Percentiles rank a stretch among this genome's conserved stretches.
These are phyloP conservation scores for Lasioglossum morio DNA, from an alignment of 2,888 invertebrate genomes.

Conservation along the genomic window DNA sequence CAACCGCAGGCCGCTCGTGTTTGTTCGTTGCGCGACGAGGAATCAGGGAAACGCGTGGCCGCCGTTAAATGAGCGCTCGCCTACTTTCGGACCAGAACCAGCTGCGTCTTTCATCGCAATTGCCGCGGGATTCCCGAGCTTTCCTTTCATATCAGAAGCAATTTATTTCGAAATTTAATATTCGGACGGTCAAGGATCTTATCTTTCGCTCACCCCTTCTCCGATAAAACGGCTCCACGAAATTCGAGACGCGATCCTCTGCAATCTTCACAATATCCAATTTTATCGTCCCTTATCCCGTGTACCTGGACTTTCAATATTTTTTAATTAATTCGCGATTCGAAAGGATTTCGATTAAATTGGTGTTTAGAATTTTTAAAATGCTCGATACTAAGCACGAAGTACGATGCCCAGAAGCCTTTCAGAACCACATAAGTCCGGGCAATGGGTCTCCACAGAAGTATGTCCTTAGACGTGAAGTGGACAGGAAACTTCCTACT, in stretches of 20 bases:
- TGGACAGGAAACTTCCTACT: slow-evolving; percentile 27
- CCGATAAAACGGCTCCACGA: background rate
- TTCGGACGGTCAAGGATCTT: background rate
- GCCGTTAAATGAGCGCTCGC: slow-evolving; percentile 5
- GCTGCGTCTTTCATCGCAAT: background rate
- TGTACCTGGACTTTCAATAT: background rate
- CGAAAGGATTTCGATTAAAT: no score
- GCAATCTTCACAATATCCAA: background rate
- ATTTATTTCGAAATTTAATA: slow-evolving; percentile 6
- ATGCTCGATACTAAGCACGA: no score
- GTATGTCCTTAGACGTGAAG: slow-evolving; percentile 22
- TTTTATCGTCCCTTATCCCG: background rate
- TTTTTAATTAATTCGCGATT: background rate
- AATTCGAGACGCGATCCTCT: background rate
- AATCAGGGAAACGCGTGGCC: slow-evolving; percentile 35
- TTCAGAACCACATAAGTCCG: background rate
- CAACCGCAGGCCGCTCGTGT: background rate
- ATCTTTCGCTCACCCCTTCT: background rate
- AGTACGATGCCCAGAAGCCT: background rate
- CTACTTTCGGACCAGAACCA: background rate
- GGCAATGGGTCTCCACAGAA: slow-evolving; percentile 11
- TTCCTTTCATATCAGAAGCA: background rate
- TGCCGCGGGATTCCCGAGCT: background rate
- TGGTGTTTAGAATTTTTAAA: background rate
- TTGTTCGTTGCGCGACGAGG: slow-evolving; percentile 12